A percentile compares a stretch with the other conserved stretches of the same genome.
Conservation (phyloP, 2,797 vertebrate genomes). For the Euthynnus affinis region DNA sequence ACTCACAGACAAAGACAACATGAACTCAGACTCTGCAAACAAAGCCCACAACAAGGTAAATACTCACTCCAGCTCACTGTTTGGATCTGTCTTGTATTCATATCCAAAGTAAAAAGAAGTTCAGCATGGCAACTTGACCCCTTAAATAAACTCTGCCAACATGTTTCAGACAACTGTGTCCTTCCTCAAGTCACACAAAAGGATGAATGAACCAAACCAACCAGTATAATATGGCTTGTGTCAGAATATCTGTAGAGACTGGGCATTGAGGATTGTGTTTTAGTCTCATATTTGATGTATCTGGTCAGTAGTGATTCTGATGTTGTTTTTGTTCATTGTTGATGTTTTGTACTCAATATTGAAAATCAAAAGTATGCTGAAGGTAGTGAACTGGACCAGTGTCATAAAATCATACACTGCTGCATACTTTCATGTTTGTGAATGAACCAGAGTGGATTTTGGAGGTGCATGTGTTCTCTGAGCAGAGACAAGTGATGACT, state of each 20-base stretch:
- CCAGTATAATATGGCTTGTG: neutral
- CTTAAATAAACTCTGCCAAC: conserved; percentile 27
- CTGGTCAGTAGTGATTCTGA: neutral
- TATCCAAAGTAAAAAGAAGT: neutral
- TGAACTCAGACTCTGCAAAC: conserved; percentile 90
- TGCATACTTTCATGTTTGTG: conserved; percentile 55
- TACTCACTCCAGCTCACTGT: conserved; percentile 3
- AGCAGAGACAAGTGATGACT: conserved; percentile 64
- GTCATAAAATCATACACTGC: neutral
- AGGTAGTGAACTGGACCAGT: neutral
- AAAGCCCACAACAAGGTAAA: conserved; percentile 93
- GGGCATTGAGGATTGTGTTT: neutral
- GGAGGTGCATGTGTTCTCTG: conserved; percentile 32
- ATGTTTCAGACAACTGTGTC: conserved; percentile 3
- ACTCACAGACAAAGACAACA: conserved; percentile 94
- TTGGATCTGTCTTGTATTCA: conserved; percentile 7
- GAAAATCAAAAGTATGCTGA: neutral
- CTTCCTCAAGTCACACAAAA: conserved; percentile 22
- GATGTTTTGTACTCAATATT: neutral
- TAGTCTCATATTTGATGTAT: neutral
- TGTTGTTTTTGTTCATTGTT: neutral
- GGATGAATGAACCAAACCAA: conserved; percentile 33
- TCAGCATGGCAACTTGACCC: conserved; percentile 18
- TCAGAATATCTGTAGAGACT: neutral
- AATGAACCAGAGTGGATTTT: conserved; percentile 55